A percentile compares a stretch with the other conserved stretches of the same genome.
Evolutionary conservation across 2,113 vertebrate species (phyloP).

Genomic region (Tragelaphus scriptus): DNA sequence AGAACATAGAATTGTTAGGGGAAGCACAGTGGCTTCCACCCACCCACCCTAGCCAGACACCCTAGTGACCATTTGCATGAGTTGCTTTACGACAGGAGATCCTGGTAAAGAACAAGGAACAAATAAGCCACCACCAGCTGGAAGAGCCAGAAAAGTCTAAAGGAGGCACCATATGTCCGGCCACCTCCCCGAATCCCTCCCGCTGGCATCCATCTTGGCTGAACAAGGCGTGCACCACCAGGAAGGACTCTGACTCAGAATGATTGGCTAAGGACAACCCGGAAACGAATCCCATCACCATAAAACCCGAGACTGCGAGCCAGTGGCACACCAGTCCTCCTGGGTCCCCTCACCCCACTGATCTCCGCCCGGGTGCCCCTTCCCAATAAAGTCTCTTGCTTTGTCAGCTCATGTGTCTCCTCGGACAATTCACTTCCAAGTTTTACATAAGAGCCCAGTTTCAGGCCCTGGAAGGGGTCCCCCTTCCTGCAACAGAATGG

Average conservation of each 20-base stretch:
- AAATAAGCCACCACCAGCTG: not conserved
- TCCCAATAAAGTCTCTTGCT: not conserved
- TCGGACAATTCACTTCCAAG: not conserved
- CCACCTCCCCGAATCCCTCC: not conserved
- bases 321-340: not conserved
- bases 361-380: rapidly evolving
- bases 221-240: not conserved
- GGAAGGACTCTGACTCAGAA: not conserved
- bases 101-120: not conserved
- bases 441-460: not conserved
- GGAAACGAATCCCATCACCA: not conserved
- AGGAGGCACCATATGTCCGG: not conserved
- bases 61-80: not conserved
- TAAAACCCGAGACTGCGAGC: not conserved
- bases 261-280: not conserved
- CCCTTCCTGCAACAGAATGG: not conserved
- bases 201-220: not conserved
- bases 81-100: not conserved
- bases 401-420: not conserved
- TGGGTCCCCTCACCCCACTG: not conserved
- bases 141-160: not conserved
- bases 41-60: not conserved
- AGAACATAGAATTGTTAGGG: not conserved
- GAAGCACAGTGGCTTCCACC: not conserved
- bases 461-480: not conserved